These are phyloP conservation scores for Gortyna flavago DNA, from an alignment of 2,888 invertebrate species.

Conservation along the genomic window DNA sequence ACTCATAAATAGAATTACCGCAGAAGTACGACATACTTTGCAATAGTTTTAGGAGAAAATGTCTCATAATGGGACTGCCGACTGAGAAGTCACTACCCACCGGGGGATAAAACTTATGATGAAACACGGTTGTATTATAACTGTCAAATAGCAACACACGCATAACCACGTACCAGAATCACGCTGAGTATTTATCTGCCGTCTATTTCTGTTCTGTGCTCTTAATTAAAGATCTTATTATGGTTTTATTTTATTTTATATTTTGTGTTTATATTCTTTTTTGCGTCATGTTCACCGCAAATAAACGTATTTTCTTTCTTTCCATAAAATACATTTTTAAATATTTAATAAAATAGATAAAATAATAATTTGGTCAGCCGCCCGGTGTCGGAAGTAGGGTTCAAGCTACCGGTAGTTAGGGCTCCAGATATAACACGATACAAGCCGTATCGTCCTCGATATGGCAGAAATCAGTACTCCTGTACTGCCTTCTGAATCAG, in stretches of 20 bases:
- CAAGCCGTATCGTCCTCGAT: neutral
- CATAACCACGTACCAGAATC: neutral
- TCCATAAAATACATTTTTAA: neutral
- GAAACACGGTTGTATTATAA: neutral
- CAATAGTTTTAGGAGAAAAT: slow-evolving; percentile 12
- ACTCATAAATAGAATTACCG: slow-evolving; percentile 29
- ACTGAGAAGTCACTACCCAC: slow-evolving; percentile 6
- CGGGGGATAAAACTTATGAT: neutral
- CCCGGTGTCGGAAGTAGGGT: no score
- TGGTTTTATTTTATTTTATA: no score
- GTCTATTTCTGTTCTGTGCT: no score
- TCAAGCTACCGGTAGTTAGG: no score
- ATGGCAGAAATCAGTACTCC: no score
- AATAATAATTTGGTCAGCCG: no score
- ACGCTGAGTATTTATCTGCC: neutral
- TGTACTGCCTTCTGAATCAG: neutral
- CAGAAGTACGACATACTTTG: slow-evolving; percentile 10
- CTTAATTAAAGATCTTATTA: no score
- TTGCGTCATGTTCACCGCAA: no score
- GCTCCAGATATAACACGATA: neutral
- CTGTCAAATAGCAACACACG: neutral
- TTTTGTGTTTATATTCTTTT: no score
- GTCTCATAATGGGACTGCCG: neutral
- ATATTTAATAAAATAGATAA: no score
- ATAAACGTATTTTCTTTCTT: no score